Conservation (phyloP, 2,113 vertebrate species). For the Corythoichthys intestinalis region DNA sequence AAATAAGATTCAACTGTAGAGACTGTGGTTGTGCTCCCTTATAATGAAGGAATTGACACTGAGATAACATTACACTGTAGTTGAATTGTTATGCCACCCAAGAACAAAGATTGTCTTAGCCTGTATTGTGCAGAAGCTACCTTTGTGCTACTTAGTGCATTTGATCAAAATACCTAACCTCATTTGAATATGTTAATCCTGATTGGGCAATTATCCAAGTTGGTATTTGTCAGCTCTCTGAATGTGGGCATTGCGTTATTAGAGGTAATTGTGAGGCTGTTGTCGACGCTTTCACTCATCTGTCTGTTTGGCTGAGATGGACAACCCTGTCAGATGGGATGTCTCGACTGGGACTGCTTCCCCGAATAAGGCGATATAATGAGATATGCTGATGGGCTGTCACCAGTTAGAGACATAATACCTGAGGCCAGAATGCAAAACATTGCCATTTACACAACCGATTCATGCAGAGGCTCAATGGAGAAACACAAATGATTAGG, state of each 20-base stretch:
- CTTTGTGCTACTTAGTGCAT: conserved; percentile 22
- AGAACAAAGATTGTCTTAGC: conserved; percentile 33
- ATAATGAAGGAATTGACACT: conserved; percentile 24
- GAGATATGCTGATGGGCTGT: conserved; percentile 29
- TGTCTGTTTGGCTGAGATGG: conserved; percentile 27
- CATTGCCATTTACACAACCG: not conserved
- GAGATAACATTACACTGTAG: conserved; percentile 51
- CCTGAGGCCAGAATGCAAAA: conserved; percentile 2
- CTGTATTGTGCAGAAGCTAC: conserved; percentile 7
- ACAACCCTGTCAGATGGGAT: conserved; percentile 37
- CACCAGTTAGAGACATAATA: conserved; percentile 21
- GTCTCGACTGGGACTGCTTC: conserved; percentile 27
- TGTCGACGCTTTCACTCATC: conserved; percentile 28
- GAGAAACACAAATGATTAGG: too few relatives aligned
- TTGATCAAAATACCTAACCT: conserved; percentile 42
- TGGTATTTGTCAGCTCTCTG: conserved; percentile 5
- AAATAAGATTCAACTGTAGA: conserved; percentile 32
- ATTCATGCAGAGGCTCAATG: not conserved
- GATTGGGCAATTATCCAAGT: conserved; percentile 10
- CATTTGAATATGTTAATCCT: conserved; percentile 19
- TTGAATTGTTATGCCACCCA: conserved; percentile 35
- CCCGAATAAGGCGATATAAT: conserved; percentile 38
- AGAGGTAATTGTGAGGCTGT: not conserved
- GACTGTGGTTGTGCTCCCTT: conserved; percentile 21
- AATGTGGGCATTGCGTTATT: not conserved